Percentiles rank a stretch among this genome's conserved stretches.
These are phyloP conservation scores for Hymenochirus boettgeri DNA, from an alignment of 2,113 vertebrate genomes.

Conservation along the genomic window DNA sequence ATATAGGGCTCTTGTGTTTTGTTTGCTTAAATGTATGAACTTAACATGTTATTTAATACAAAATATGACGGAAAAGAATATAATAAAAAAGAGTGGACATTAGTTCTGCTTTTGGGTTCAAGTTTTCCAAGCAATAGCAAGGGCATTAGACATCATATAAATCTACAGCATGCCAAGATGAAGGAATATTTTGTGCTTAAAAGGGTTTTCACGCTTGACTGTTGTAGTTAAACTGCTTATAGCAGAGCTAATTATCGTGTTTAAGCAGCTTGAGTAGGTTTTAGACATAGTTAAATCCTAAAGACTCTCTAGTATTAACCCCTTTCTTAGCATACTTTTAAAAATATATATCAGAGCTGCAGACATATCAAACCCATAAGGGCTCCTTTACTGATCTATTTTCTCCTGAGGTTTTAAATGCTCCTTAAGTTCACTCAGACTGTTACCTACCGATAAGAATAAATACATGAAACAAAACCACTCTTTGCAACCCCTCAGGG, in stretches of 20 bases:
- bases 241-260: constrained; percentile 29
- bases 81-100: no score
- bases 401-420: constrained; percentile 29
- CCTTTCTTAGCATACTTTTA: background rate
- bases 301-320: constrained; percentile 17
- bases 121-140: background rate
- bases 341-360: background rate
- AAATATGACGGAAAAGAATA: no score
- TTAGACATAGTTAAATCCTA: constrained; percentile 34
- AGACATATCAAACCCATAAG: constrained; percentile 24
- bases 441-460: constrained; percentile 52
- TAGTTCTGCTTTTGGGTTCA: no score
- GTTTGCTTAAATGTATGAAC: no score
- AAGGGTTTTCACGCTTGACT: constrained; percentile 39
- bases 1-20: no score
- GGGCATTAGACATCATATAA: background rate
- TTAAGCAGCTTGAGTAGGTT: constrained; percentile 36
- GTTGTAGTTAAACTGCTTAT: constrained; percentile 40
- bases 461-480: constrained; percentile 51
- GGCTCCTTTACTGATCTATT: constrained; percentile 25
- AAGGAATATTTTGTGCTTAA: constrained; percentile 42
- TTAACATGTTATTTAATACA: no score
- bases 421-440: constrained; percentile 44
- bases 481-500: constrained; percentile 47
- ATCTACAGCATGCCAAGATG: background rate